Evolutionary conservation across 2,888 invertebrate genomes (phyloP), one percentile per base, ranked within the genome.

Genomic region (Carpatolechia fugitivella): DNA sequence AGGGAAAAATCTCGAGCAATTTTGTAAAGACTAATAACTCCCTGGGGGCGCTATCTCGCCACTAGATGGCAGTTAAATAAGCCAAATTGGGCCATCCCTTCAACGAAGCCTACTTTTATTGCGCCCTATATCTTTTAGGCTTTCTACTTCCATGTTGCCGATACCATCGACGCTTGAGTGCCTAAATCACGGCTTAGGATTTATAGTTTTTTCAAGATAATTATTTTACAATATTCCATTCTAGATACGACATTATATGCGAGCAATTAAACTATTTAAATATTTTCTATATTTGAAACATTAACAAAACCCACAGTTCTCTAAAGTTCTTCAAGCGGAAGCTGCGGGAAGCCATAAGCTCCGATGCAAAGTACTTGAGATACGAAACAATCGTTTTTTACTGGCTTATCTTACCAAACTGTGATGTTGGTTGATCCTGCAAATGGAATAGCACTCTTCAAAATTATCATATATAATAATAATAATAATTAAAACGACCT

Each of bases 81-180:
- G 77, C 80, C 78, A 83, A 86, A 85, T 85, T 85, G 82, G 78
- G 70, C 76, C 78, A 78, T 83, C 77, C 69, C 74, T 77, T 76
- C 71, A 68, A 63, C 66, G 66, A 60, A 68, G 73, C 69, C 73
- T 68, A 68, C 65, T 74, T 82, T 84, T 80, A 82, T 80, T 66
- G 77, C 65, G 66, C 65, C 65, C 72, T 80, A 77, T 76, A 74
- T 78, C 76, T 80, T 70, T 61, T 68, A 67, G 72, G 66, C 70
- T 72, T 72, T 68, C 70, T 72, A 71, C 68, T 72, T 74, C 60
- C 64, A 57, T 63, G 61, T 58, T 62, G 57, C 57, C 58, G 72
- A 76, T 80, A 72, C 63, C 64, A 76, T 80, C 73, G 68, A 72
- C 72, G 67, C 63, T 69, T 70, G 69, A 63, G 61, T 65, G 60